Evolutionary conservation across 2,888 invertebrate genomes (phyloP).

Genomic region (Eupithecia abbreviata): DNA sequence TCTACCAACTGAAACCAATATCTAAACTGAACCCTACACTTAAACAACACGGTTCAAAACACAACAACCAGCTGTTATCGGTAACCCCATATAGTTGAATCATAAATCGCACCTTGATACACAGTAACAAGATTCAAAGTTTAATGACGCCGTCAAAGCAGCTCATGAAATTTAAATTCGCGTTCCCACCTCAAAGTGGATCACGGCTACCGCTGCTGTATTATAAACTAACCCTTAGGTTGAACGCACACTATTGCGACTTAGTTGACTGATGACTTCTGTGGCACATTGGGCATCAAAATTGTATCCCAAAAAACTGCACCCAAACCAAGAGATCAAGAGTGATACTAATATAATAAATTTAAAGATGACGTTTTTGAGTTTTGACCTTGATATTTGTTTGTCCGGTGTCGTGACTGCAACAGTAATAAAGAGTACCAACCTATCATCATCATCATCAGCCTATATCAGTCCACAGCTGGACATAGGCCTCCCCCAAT

Average conservation of each 20-base stretch:
- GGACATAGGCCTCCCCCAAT: too few species aligned
- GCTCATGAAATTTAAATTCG: constrained; percentile 64
- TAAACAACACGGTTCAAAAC: constrained; percentile 21
- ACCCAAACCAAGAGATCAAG: too few species aligned
- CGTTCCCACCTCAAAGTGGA: constrained; percentile 56
- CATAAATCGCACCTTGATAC: constrained; percentile 14
- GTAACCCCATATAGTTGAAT: background rate
- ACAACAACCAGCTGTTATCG: background rate
- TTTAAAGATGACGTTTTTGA: too few species aligned
- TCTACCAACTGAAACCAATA: background rate
- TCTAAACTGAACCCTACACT: background rate
- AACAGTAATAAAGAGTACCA: too few species aligned
- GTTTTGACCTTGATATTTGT: too few species aligned
- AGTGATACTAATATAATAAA: too few species aligned
- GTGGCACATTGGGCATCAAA: background rate
- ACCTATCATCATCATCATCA: too few species aligned
- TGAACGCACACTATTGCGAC: background rate
- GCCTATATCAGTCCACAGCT: too few species aligned
- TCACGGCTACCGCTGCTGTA: constrained; percentile 36
- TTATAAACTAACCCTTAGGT: constrained; percentile 20
- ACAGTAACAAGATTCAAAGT: constrained; percentile 26
- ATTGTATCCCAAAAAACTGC: too few species aligned
- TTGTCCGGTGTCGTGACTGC: too few species aligned
- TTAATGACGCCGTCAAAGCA: constrained; percentile 50
- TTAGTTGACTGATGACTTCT: background rate